These are phyloP conservation scores for Metopolophium dirhodum DNA, from an alignment of 1,140 invertebrate genomes.

Conservation along the genomic window DNA sequence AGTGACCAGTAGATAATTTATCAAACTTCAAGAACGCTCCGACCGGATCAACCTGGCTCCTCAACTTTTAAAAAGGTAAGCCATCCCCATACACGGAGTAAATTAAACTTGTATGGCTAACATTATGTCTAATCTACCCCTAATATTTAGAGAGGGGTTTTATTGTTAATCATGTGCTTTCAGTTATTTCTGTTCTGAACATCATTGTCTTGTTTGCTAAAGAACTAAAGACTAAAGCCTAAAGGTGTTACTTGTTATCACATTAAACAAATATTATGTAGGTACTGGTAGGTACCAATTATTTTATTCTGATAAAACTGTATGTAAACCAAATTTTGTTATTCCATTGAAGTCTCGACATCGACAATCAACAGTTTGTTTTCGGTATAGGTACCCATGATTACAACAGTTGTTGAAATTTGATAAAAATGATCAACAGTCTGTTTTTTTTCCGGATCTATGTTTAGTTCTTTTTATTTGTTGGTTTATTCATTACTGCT, in stretches of 20 bases:
- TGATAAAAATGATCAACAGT: slow-evolving; percentile 16
- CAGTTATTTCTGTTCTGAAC: not conserved
- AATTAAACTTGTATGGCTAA: not conserved
- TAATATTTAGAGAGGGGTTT: not conserved
- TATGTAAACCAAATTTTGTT: not conserved
- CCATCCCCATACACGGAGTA: not conserved
- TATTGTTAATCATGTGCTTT: not conserved
- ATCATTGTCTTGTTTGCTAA: not conserved
- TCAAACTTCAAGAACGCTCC: not conserved
- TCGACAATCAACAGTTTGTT: not conserved
- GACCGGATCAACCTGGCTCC: slow-evolving; percentile 52
- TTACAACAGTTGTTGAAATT: not conserved
- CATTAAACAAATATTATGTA: not conserved
- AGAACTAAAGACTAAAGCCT: not conserved
- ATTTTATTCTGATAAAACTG: not conserved
- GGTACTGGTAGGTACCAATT: not conserved
- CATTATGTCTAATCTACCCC: not conserved
- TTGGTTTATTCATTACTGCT: not conserved
- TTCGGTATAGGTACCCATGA: not conserved
- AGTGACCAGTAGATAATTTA: not conserved
- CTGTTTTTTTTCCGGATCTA: not conserved
- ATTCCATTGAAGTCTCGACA: not conserved
- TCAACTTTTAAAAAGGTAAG: slow-evolving; percentile 49
- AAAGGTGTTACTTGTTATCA: not conserved
- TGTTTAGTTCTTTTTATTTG: not conserved